Percentiles rank a stretch among this genome's conserved stretches.
phyloP scores from a whole-genome alignment of 1,140 invertebrate species.

The Drosophila tani region DNA sequence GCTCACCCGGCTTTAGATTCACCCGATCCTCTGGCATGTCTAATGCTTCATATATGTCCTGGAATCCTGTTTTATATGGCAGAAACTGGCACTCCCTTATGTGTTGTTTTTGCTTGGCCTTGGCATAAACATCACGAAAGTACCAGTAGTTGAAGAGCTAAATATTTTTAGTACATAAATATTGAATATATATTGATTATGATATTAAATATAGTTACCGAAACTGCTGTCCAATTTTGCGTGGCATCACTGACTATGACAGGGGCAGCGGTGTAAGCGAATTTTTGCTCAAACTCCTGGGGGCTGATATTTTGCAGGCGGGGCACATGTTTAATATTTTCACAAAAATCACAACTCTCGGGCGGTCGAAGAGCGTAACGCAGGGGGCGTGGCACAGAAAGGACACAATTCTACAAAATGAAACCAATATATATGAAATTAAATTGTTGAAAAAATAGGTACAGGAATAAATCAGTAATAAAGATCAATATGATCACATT shows the following conservation, averaged over 20 bases:
- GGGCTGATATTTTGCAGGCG: slow-evolving; percentile 88
- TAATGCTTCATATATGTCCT: slow-evolving; percentile 91
- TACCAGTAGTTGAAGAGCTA: slow-evolving; percentile 90
- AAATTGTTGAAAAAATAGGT: background rate
- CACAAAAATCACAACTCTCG: slow-evolving; percentile 91
- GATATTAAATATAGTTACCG: slow-evolving; percentile 67
- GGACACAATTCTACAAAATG: slow-evolving; percentile 86
- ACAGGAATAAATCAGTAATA: background rate
- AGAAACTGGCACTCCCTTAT: slow-evolving; percentile 94
- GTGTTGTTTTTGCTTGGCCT: slow-evolving; percentile 86
- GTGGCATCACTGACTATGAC: slow-evolving; percentile 94
- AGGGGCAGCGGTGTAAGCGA: slow-evolving; percentile 91
- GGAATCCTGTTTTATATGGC: slow-evolving; percentile 93
- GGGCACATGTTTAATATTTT: slow-evolving; percentile 87
- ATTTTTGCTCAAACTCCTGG: slow-evolving; percentile 89
- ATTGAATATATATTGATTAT: too few species aligned
- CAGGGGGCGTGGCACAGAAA: slow-evolving; percentile 87
- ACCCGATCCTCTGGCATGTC: slow-evolving; percentile 90
- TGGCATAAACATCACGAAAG: slow-evolving; percentile 91
- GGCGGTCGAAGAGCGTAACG: slow-evolving; percentile 89
- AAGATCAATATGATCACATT: background rate
- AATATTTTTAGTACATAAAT: background rate
- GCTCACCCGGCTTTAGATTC: slow-evolving; percentile 86
- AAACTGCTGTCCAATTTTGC: slow-evolving; percentile 90
- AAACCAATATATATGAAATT: background rate